These are phyloP conservation scores for Zoanthus sansibaricus DNA, from an alignment of 92 coral and sea anemone genomes.

Conservation along the genomic window DNA sequence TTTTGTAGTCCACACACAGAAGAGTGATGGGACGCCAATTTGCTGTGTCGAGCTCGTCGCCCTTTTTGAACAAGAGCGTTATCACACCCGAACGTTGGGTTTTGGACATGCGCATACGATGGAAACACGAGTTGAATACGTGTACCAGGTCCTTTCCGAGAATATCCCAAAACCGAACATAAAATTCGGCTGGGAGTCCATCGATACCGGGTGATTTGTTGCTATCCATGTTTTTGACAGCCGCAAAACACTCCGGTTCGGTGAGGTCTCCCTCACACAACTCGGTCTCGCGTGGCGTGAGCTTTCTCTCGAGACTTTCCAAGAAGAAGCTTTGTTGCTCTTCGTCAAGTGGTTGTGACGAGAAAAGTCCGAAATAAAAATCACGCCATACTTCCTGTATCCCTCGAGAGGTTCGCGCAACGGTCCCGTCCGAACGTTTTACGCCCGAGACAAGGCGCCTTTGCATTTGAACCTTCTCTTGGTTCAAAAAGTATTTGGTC, in stretches of 20 bases:
- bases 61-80: slow-evolving; percentile 60
- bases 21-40: slow-evolving; percentile 80
- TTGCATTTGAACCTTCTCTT: slow-evolving; percentile 17
- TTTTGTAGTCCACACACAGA: slow-evolving; percentile 65
- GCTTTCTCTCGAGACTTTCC: not conserved
- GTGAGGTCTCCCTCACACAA: slow-evolving; percentile 63
- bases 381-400: slow-evolving; percentile 21
- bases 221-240: slow-evolving; percentile 49
- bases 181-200: slow-evolving; percentile 74
- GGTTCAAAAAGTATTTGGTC: slow-evolving; percentile 27
- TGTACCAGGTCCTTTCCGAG: slow-evolving; percentile 58
- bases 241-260: slow-evolving; percentile 32
- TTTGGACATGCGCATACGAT: not conserved
- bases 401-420: not conserved
- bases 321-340: slow-evolving; percentile 21
- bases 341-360: not conserved
- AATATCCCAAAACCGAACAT: slow-evolving; percentile 53
- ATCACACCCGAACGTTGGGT: slow-evolving; percentile 57
- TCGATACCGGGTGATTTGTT: slow-evolving; percentile 64
- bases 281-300: slow-evolving; percentile 1
- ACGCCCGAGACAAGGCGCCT: not conserved
- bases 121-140: slow-evolving; percentile 42
- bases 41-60: slow-evolving; percentile 20
- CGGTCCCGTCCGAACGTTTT: not conserved
- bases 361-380: slow-evolving; percentile 16